phyloP scores from a whole-genome alignment of 2,797 vertebrate genomes.

The Orientallactaga sibirica region DNA sequence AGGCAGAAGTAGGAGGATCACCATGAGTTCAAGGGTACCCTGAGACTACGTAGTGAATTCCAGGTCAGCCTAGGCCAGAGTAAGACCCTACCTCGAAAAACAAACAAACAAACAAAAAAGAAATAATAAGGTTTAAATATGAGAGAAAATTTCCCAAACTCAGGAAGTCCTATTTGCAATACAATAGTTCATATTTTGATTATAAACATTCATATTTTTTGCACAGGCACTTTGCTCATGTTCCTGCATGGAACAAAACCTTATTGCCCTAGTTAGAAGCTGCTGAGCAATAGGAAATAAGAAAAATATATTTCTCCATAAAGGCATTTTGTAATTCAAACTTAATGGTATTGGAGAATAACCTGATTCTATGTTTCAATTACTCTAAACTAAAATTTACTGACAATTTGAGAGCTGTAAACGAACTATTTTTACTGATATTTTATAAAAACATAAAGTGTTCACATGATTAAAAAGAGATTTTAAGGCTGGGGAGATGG shows the following conservation, averaged over 20 bases:
- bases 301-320: constrained; percentile 39
- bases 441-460: neutral
- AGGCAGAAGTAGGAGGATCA: no score
- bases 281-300: constrained; percentile 9
- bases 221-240: constrained; percentile 1
- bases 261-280: constrained; percentile 26
- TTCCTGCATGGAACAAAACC: neutral
- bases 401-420: neutral
- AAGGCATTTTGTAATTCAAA: constrained; percentile 48
- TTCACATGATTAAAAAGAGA: neutral
- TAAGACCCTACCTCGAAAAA: no score
- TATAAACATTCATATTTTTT: constrained; percentile 15
- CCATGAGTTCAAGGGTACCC: no score
- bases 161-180: neutral
- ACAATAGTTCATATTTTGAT: constrained; percentile 22
- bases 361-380: constrained; percentile 29
- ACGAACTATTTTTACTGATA: constrained; percentile 11
- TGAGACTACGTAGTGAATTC: no score
- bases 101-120: no score
- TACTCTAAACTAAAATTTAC: constrained; percentile 25
- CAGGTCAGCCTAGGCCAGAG: no score
- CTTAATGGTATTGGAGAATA: neutral
- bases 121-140: neutral
- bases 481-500: neutral
- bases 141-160: constrained; percentile 10